Evolutionary conservation across 2,113 vertebrate species (phyloP).

Genomic region (Callipepla californica): DNA sequence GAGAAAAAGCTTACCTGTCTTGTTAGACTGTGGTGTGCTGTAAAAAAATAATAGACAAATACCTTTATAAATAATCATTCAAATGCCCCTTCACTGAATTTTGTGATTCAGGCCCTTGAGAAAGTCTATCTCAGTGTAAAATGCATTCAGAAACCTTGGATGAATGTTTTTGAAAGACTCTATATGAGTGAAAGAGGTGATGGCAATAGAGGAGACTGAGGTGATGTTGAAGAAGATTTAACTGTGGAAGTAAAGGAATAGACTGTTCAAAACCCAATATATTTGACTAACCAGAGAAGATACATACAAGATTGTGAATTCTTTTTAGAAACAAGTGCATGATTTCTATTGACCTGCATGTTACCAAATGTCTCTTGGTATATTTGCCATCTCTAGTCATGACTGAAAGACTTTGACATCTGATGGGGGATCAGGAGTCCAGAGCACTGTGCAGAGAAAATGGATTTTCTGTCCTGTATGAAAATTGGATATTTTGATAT

Average conservation of each 20-base stretch:
- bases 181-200: background rate
- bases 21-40: background rate
- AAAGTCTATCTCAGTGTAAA: background rate
- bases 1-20: background rate
- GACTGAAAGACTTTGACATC: background rate
- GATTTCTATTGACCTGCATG: background rate
- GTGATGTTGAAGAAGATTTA: background rate
- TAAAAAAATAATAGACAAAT: slow-evolving; percentile 9
- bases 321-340: background rate
- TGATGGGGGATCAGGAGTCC: background rate
- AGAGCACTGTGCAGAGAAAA: background rate
- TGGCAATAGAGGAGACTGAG: background rate
- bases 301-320: background rate
- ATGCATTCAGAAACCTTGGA: background rate
- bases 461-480: background rate
- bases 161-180: background rate
- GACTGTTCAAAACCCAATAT: background rate
- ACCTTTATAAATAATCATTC: background rate
- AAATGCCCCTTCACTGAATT: background rate
- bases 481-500: background rate
- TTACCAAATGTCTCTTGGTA: background rate
- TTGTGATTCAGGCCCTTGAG: background rate
- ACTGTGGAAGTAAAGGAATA: background rate
- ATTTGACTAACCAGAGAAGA: background rate
- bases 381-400: background rate